Conservation (phyloP, 2,113 vertebrate genomes). For the Platichthys flesus region DNA sequence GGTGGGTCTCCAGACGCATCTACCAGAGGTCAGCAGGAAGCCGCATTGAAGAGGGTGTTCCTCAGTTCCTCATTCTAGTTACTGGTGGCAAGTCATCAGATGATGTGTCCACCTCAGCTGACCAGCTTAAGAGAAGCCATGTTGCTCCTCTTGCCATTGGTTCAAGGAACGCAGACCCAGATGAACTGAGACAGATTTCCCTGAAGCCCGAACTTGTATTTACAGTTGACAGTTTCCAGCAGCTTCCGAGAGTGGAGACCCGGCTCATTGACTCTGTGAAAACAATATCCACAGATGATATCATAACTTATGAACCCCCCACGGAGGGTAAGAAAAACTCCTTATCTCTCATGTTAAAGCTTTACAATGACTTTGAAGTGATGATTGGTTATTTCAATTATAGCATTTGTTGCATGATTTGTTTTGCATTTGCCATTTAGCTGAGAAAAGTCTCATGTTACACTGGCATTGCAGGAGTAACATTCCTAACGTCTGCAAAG, state of each 20-base stretch:
- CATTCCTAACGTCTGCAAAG: not conserved
- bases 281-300: conserved; percentile 79
- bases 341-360: not conserved
- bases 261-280: conserved; percentile 85
- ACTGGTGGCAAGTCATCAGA: conserved; percentile 87
- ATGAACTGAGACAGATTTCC: conserved; percentile 88
- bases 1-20: conserved; percentile 88
- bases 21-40: conserved; percentile 92
- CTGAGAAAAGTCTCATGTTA: no score
- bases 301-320: conserved; percentile 4
- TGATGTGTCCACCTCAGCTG: conserved; percentile 84
- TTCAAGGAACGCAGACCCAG: conserved; percentile 79
- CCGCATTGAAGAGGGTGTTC: conserved; percentile 92
- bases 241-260: conserved; percentile 86
- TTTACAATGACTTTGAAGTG: not conserved
- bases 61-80: conserved; percentile 92
- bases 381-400: not conserved
- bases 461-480: no score
- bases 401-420: no score
- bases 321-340: conserved; percentile 61
- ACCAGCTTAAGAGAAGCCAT: conserved; percentile 84
- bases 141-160: conserved; percentile 90
- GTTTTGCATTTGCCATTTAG: no score
- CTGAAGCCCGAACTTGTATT: conserved; percentile 87
- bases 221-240: conserved; percentile 86